These are phyloP conservation scores for Threskiornis aethiopicus DNA, from an alignment of 2,797 vertebrate genomes.

Conservation along the genomic window DNA sequence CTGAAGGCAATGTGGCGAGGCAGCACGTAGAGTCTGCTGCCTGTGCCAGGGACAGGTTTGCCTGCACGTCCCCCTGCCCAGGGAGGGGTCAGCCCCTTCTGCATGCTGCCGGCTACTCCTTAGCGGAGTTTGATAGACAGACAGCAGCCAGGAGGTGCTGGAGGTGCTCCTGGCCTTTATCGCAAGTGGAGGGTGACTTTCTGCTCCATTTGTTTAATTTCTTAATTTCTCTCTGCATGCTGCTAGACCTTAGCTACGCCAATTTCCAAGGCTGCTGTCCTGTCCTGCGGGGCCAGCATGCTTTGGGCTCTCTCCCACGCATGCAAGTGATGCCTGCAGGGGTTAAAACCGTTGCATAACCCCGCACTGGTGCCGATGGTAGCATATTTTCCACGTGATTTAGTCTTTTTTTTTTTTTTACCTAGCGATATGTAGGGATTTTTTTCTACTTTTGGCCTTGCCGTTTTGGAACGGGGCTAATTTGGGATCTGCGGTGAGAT, in stretches of 20 bases:
- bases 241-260: neutral
- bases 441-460: neutral
- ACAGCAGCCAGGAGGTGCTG: neutral
- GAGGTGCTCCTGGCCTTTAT: neutral
- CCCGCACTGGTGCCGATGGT: neutral
- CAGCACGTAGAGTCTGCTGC: neutral
- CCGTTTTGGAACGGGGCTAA: neutral
- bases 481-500: neutral
- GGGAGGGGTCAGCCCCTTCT: neutral
- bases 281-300: rapidly evolving
- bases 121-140: rapidly evolving
- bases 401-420: neutral
- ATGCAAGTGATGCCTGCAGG: neutral
- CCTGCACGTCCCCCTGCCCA: neutral
- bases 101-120: rapidly evolving
- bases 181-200: neutral
- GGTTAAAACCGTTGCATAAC: neutral
- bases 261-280: neutral
- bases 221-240: neutral
- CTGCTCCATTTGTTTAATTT: neutral
- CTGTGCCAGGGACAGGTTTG: neutral
- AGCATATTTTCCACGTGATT: slow-evolving; percentile 18
- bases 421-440: neutral
- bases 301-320: rapidly evolving
- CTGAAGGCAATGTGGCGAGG: neutral